Evolutionary conservation across 2,888 invertebrate genomes (phyloP).

Genomic region (Cephus pulcher): DNA sequence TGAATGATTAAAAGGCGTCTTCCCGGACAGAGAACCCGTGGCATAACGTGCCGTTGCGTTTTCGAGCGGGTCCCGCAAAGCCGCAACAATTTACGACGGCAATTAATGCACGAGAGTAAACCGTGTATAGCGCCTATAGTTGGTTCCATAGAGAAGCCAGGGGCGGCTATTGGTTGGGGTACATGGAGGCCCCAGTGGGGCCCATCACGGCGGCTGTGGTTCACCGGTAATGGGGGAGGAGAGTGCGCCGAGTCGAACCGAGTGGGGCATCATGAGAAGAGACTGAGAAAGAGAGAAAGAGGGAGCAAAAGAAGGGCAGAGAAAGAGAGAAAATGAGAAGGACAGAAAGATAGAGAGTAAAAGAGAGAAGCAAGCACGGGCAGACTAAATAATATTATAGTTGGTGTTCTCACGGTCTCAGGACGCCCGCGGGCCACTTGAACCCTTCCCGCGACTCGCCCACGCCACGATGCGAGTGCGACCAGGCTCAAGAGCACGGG

Average conservation of each 20-base stretch:
- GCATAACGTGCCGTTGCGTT: conserved; percentile 31
- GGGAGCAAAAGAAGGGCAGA: conserved; percentile 19
- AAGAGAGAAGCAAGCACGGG: conserved; percentile 44
- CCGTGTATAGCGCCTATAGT: conserved; percentile 48
- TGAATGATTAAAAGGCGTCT: neutral
- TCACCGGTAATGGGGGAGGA: neutral
- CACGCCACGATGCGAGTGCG: conserved; percentile 50
- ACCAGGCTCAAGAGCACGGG: conserved; percentile 32
- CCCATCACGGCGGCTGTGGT: neutral
- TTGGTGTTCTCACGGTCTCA: conserved; percentile 67
- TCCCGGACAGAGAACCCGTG: neutral
- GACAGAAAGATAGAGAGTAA: conserved; percentile 36
- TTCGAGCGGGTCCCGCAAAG: conserved; percentile 43
- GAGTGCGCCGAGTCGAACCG: conserved; percentile 1
- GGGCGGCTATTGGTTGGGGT: neutral
- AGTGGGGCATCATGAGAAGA: conserved; percentile 2
- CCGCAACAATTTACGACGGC: conserved; percentile 66
- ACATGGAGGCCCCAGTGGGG: neutral
- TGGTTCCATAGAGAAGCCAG: conserved; percentile 13
- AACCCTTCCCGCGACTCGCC: conserved; percentile 57
- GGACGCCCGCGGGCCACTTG: conserved; percentile 66
- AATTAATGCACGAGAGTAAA: conserved; percentile 65
- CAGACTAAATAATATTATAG: conserved; percentile 68
- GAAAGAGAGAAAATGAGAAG: conserved; percentile 17
- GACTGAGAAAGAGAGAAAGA: conserved; percentile 21